Conservation (phyloP, 2,888 invertebrate genomes). For the Diplazon laetatorius region DNA sequence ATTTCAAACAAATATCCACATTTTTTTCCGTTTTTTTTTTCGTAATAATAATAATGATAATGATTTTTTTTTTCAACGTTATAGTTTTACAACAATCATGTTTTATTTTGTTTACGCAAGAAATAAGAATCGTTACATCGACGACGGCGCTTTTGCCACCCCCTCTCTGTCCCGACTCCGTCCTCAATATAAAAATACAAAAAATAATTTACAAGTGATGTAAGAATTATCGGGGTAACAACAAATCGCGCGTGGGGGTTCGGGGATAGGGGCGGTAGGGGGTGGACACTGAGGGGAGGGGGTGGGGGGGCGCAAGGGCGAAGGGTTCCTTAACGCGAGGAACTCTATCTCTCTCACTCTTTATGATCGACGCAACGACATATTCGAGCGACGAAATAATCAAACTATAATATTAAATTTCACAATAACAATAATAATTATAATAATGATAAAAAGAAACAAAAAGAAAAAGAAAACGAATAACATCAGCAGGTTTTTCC, state of each 20-base stretch:
- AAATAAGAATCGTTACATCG: slow-evolving; percentile 41
- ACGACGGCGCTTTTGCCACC: slow-evolving; percentile 52
- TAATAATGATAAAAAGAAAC: no score
- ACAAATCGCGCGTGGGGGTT: slow-evolving; percentile 59
- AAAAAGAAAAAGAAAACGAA: no score
- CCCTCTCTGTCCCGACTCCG: slow-evolving; percentile 64
- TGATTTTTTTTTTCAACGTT: slow-evolving; percentile 2
- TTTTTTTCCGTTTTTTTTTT: slow-evolving; percentile 7
- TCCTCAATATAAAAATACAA: slow-evolving; percentile 70
- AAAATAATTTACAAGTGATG: slow-evolving; percentile 69
- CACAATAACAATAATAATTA: no score
- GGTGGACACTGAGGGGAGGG: background rate
- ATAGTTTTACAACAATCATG: slow-evolving; percentile 31
- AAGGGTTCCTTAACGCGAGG: background rate
- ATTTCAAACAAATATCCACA: no score
- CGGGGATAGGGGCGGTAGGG: background rate
- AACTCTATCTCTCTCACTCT: no score
- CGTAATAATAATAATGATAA: slow-evolving; percentile 35
- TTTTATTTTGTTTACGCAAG: slow-evolving; percentile 30
- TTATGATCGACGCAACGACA: slow-evolving; percentile 25
- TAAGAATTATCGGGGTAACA: slow-evolving; percentile 59
- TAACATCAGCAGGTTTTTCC: no score
- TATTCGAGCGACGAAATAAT: slow-evolving; percentile 11
- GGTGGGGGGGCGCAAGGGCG: slow-evolving; percentile 4
- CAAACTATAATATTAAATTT: no score